phyloP scores from a whole-genome alignment of 2,113 vertebrate genomes.

The Pterophyllum scalare region DNA sequence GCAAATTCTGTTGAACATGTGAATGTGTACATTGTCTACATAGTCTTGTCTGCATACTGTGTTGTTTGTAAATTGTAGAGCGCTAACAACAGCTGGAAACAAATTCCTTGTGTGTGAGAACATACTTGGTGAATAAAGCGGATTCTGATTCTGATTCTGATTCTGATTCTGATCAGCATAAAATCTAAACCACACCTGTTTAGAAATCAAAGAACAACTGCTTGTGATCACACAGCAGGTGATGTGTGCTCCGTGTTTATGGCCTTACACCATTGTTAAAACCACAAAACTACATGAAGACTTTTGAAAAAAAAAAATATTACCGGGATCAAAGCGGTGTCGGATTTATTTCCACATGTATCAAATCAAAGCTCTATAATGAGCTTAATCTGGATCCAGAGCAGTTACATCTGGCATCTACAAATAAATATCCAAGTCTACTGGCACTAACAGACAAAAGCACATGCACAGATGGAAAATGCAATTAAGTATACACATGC shows the following conservation, averaged over 20 bases:
- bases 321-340: neutral
- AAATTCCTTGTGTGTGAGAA: no score
- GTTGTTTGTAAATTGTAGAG: no score
- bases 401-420: conserved; percentile 24
- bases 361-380: conserved; percentile 24
- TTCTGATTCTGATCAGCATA: no score
- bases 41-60: no score
- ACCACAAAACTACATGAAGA: neutral
- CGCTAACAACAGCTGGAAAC: no score
- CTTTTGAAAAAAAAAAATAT: neutral
- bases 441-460: neutral
- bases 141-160: no score
- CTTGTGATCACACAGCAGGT: conserved; percentile 10
- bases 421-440: neutral
- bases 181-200: conserved; percentile 18
- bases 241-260: neutral
- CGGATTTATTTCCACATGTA: conserved; percentile 13
- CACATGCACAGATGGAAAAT: neutral
- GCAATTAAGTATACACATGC: neutral
- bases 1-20: no score
- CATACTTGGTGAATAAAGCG: no score
- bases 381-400: conserved; percentile 19
- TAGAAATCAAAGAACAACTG: conserved; percentile 25
- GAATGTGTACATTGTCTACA: no score
- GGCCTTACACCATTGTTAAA: neutral